Conservation (phyloP, 2,888 invertebrate species). For the Pycnomerus fuliginosus region DNA sequence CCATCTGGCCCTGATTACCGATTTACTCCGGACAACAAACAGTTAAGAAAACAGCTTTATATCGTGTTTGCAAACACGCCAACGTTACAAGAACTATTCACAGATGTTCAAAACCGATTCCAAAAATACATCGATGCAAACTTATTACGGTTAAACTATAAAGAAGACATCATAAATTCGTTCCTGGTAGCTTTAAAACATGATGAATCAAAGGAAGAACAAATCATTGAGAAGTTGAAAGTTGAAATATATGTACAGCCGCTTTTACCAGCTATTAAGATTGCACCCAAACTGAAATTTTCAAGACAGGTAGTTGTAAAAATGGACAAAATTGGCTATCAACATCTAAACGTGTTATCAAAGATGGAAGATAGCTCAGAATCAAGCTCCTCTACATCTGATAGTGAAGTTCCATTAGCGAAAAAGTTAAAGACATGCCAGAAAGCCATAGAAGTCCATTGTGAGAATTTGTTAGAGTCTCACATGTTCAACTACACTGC, state of each 20-base stretch:
- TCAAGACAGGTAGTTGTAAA: slow-evolving; percentile 14
- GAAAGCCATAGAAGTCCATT: slow-evolving; percentile 15
- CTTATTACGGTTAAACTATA: no score
- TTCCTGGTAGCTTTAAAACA: no score
- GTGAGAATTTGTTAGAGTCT: slow-evolving; percentile 12
- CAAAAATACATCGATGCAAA: no score
- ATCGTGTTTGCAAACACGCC: no score
- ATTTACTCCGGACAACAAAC: no score
- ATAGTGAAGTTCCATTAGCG: slow-evolving; percentile 8
- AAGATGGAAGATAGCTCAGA: slow-evolving; percentile 13
- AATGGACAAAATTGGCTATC: slow-evolving; percentile 8
- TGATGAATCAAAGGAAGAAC: no score
- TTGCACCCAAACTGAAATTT: slow-evolving; percentile 7
- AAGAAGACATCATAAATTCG: no score
- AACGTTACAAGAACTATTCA: no score
- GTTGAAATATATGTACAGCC: slow-evolving; percentile 8
- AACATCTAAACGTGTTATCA: slow-evolving; percentile 11
- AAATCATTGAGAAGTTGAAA: no score
- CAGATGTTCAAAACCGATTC: no score
- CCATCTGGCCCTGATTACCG: no score
- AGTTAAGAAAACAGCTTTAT: no score
- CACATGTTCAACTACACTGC: slow-evolving; percentile 10
- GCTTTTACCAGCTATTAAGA: slow-evolving; percentile 13
- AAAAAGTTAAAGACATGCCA: slow-evolving; percentile 16
- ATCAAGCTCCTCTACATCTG: slow-evolving; percentile 12